Percentiles rank a stretch among this genome's conserved stretches.
Conservation (phyloP, 2,113 vertebrate genomes). For the Chlorodrepanis virens region DNA sequence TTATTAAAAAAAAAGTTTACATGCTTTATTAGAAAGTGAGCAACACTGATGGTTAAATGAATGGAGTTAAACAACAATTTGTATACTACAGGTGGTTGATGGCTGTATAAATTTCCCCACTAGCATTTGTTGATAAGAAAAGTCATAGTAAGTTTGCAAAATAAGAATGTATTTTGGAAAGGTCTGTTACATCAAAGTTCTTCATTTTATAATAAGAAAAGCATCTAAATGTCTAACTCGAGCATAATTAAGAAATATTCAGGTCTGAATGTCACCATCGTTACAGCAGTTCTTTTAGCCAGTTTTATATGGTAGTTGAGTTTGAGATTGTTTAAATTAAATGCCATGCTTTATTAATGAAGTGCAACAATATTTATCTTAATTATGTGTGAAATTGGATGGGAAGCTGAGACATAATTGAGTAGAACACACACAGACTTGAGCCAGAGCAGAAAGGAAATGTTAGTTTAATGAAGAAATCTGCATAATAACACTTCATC, state of each 20-base stretch:
- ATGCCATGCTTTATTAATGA: background rate
- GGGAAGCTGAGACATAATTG: background rate
- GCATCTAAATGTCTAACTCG: background rate
- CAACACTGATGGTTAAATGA: background rate
- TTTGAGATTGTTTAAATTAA: conserved; percentile 5
- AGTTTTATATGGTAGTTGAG: background rate
- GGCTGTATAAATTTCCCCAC: background rate
- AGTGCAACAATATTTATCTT: conserved; percentile 9
- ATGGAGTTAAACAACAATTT: background rate
- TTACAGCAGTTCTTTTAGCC: background rate
- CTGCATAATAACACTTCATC: background rate
- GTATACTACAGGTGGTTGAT: background rate
- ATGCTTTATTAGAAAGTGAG: background rate
- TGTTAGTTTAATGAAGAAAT: background rate
- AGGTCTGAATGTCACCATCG: background rate
- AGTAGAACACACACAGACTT: background rate
- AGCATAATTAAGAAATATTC: background rate
- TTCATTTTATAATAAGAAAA: background rate
- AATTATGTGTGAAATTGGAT: background rate
- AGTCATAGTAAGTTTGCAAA: background rate
- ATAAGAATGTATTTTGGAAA: background rate
- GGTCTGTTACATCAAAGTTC: background rate
- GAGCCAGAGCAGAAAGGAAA: background rate
- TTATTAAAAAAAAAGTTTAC: background rate
- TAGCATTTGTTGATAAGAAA: background rate